phyloP scores from a whole-genome alignment of 2,113 vertebrate genomes.

The Arothron firmamentum region DNA sequence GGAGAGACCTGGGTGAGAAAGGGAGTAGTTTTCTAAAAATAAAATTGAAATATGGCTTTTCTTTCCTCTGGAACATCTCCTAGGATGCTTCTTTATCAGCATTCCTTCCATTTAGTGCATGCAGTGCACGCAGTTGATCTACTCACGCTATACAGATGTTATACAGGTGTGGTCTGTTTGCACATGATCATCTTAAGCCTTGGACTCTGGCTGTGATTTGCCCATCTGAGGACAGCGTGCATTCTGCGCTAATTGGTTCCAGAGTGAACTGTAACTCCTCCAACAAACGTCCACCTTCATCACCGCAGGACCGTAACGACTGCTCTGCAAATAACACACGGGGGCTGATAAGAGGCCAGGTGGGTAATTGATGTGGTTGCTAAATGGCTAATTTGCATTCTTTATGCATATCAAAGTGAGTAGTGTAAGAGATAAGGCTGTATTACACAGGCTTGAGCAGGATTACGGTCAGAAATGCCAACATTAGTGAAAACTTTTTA shows the following conservation, averaged over 20 bases:
- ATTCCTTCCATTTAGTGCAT: no score
- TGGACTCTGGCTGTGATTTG: constrained; percentile 66
- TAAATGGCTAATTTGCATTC: constrained; percentile 96
- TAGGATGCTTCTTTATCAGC: no score
- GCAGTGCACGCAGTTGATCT: no score
- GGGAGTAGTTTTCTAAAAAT: constrained; percentile 61
- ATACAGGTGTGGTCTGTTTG: constrained; percentile 61
- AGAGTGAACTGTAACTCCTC: constrained; percentile 86
- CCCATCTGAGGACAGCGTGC: constrained; percentile 76
- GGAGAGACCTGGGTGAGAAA: constrained; percentile 42
- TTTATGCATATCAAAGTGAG: constrained; percentile 82
- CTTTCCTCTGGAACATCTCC: not conserved
- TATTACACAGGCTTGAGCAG: constrained; percentile 43
- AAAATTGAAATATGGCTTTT: constrained; percentile 57
- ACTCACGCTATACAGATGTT: constrained; percentile 21
- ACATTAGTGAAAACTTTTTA: constrained; percentile 62
- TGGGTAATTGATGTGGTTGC: constrained; percentile 98
- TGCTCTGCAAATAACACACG: constrained; percentile 92
- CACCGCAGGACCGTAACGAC: constrained; percentile 87
- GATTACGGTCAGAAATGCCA: constrained; percentile 76
- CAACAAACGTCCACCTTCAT: constrained; percentile 81
- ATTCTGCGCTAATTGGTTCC: constrained; percentile 90
- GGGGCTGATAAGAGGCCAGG: constrained; percentile 91
- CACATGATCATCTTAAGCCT: constrained; percentile 81
- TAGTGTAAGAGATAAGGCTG: constrained; percentile 69